Evolutionary conservation across 2,888 invertebrate species (phyloP).

Genomic region (Mesorhabditis belari): DNA sequence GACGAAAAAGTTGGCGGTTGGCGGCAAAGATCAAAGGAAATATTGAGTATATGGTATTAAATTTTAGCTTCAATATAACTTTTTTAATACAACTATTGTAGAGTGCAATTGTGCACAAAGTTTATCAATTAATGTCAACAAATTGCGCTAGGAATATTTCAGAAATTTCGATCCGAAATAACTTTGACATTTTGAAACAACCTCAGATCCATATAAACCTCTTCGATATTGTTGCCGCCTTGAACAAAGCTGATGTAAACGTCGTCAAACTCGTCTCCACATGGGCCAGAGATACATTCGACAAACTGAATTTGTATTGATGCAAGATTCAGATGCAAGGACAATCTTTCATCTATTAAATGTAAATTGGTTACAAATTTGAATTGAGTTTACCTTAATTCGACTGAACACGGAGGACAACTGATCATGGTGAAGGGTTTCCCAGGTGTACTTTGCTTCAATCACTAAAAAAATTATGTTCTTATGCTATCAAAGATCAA

Average conservation of each 20-base stretch:
- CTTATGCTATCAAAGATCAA: neutral
- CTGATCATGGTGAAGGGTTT: slow-evolving; percentile 30
- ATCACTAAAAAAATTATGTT: slow-evolving; percentile 5
- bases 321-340: too few relatives aligned
- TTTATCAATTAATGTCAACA: too few relatives aligned
- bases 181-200: too few relatives aligned
- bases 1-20: too few relatives aligned
- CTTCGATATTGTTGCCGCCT: slow-evolving; percentile 32
- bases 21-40: too few relatives aligned
- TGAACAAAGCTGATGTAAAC: slow-evolving; percentile 25
- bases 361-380: too few relatives aligned
- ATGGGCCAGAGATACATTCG: slow-evolving; percentile 23
- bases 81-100: too few relatives aligned
- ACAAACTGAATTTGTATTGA: slow-evolving; percentile 15
- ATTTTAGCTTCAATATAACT: neutral
- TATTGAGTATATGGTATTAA: neutral
- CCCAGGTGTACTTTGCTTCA: slow-evolving; percentile 29
- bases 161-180: neutral
- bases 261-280: slow-evolving; percentile 18
- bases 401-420: slow-evolving; percentile 23
- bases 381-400: slow-evolving; percentile 12
- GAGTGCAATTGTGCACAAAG: too few relatives aligned
- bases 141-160: neutral
- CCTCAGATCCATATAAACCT: slow-evolving; percentile 11
- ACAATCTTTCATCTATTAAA: too few relatives aligned